Conservation (phyloP, 2,113 vertebrate genomes). For the Hypomesus transpacificus region DNA sequence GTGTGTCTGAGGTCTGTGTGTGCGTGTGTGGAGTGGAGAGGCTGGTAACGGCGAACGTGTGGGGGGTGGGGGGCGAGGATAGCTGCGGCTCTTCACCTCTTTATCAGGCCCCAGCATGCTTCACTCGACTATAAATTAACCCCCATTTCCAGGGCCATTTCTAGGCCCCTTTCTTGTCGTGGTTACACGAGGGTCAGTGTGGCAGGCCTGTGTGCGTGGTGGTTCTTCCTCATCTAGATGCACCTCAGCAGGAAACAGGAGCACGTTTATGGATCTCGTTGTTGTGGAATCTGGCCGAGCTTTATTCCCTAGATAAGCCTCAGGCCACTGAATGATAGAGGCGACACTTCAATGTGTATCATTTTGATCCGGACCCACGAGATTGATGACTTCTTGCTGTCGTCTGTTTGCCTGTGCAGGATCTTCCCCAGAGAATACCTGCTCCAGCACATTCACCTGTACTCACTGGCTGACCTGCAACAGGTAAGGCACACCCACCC, state of each 20-base stretch:
- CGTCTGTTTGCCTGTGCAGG: slow-evolving; percentile 62
- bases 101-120: slow-evolving; percentile 43
- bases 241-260: no score
- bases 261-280: no score
- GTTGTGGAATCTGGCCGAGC: no score
- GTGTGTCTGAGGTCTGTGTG: not conserved
- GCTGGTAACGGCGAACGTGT: slow-evolving; percentile 4
- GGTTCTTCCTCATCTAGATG: no score
- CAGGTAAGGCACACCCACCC: slow-evolving; percentile 1
- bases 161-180: slow-evolving; percentile 31
- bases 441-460: slow-evolving; percentile 95
- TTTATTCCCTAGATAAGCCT: no score
- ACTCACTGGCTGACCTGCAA: slow-evolving; percentile 87
- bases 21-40: slow-evolving; percentile 33
- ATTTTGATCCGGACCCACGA: no score
- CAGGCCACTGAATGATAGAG: no score
- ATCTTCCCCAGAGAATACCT: slow-evolving; percentile 97
- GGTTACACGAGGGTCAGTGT: slow-evolving; percentile 24
- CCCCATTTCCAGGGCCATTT: slow-evolving; percentile 48
- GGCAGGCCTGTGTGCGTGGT: no score
- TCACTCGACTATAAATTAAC: slow-evolving; percentile 51
- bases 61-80: not conserved
- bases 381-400: no score
- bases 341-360: no score
- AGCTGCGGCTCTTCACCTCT: slow-evolving; percentile 42